Conservation (phyloP, 1,140 invertebrate genomes). For the Gonatopus flavifemur region DNA sequence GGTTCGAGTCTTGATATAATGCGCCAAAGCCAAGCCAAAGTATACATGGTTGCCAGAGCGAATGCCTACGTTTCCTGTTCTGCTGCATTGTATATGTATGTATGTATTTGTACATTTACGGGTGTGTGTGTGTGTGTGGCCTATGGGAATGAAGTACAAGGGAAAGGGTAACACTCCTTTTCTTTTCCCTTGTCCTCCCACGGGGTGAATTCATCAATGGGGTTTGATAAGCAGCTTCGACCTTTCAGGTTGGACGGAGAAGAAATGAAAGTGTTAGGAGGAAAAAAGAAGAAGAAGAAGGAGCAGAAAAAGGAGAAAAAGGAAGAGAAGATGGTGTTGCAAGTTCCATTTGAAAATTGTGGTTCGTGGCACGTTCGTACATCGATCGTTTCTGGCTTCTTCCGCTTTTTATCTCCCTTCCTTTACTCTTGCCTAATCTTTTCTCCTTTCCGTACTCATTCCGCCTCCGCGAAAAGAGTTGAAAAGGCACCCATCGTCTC, state of each 20-base stretch:
- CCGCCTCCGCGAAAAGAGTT: slow-evolving; percentile 9
- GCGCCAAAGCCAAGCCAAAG: slow-evolving; percentile 32
- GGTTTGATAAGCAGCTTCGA: slow-evolving; percentile 6
- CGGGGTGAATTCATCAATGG: slow-evolving; percentile 30
- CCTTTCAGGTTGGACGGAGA: neutral
- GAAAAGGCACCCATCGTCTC: slow-evolving; percentile 7
- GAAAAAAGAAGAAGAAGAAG: too few species aligned
- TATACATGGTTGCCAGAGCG: slow-evolving; percentile 27
- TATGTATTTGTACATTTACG: too few species aligned
- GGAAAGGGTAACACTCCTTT: too few species aligned
- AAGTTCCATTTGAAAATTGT: slow-evolving; percentile 33
- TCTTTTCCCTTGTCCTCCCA: slow-evolving; percentile 18
- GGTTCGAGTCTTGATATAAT: slow-evolving; percentile 45
- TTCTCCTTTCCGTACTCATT: neutral
- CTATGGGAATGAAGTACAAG: too few species aligned
- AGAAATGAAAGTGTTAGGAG: slow-evolving; percentile 2
- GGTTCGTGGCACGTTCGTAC: slow-evolving; percentile 34
- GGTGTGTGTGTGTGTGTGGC: too few species aligned
- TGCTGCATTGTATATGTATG: too few species aligned
- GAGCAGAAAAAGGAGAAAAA: too few species aligned
- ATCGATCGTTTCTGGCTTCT: slow-evolving; percentile 22
- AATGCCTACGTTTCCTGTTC: too few species aligned
- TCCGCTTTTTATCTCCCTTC: slow-evolving; percentile 14
- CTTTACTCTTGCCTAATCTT: slow-evolving; percentile 11
- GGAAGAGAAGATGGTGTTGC: too few species aligned